These are phyloP conservation scores for Aviceda subcristata DNA, from an alignment of 2,113 vertebrate genomes.

Conservation along the genomic window DNA sequence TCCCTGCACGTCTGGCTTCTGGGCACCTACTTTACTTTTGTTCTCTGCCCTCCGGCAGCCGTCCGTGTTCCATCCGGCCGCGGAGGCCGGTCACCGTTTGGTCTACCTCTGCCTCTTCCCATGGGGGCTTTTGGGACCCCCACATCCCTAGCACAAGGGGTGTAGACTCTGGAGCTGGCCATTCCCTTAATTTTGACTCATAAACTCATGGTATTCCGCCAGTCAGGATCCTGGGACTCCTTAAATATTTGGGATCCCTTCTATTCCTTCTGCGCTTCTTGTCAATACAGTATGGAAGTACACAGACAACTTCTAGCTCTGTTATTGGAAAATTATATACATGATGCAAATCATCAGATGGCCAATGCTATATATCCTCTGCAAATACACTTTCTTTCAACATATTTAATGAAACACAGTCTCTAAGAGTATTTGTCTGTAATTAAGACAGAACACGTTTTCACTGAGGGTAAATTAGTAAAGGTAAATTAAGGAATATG, in stretches of 20 bases:
- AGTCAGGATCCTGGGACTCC: neutral
- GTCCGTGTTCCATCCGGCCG: neutral
- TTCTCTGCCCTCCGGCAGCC: neutral
- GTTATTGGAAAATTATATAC: neutral
- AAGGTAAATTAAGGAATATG: neutral
- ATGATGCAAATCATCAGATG: neutral
- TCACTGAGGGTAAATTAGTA: neutral
- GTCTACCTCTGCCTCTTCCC: neutral
- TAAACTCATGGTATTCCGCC: neutral
- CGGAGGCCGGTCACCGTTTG: rapidly evolving
- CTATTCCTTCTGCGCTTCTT: neutral
- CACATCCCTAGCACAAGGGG: neutral
- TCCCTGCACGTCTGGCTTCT: neutral
- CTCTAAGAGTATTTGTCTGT: neutral
- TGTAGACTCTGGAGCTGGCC: neutral
- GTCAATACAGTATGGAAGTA: neutral
- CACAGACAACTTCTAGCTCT: neutral
- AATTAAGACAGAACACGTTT: neutral
- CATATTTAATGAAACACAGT: neutral
- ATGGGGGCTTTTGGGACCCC: neutral
- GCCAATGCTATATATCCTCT: neutral
- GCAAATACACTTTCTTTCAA: neutral
- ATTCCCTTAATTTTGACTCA: neutral
- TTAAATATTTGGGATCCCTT: neutral
- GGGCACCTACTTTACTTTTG: neutral